Conservation (phyloP, 2,888 invertebrate species). For the Acanthosoma haemorrhoidale region DNA sequence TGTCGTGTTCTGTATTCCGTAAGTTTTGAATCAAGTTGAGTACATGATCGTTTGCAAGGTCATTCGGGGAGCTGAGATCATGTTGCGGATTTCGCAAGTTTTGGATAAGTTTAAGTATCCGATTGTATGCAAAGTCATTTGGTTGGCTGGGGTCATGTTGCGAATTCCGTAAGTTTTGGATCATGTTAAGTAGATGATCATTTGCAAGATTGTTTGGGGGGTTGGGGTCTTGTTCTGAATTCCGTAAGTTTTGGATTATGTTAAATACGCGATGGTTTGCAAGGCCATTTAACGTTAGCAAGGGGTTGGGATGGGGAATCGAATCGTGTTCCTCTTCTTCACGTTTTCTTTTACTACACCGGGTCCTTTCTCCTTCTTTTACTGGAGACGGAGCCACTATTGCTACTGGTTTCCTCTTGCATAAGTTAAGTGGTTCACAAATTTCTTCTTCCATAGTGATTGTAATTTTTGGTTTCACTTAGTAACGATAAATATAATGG, state of each 20-base stretch:
- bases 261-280: too few species aligned
- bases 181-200: too few species aligned
- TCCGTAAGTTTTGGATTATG: too few species aligned
- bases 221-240: too few species aligned
- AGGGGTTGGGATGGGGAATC: slow-evolving; percentile 15
- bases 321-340: slow-evolving; percentile 41
- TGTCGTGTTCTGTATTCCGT: slow-evolving; percentile 42
- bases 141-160: slow-evolving; percentile 27
- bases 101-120: too few species aligned
- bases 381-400: slow-evolving; percentile 52
- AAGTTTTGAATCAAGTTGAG: slow-evolving; percentile 48
- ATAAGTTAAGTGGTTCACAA: slow-evolving; percentile 53
- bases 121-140: too few species aligned
- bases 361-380: slow-evolving; percentile 19
- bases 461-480: background rate
- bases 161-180: too few species aligned
- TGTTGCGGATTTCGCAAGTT: slow-evolving; percentile 41
- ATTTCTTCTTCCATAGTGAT: slow-evolving; percentile 38
- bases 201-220: too few species aligned
- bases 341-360: slow-evolving; percentile 41
- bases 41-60: slow-evolving; percentile 42
- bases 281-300: too few species aligned
- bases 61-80: slow-evolving; percentile 38
- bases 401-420: slow-evolving; percentile 52
- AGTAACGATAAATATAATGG: background rate